These are phyloP conservation scores for Hyles lineata DNA, from an alignment of 2,888 invertebrate genomes.

Conservation along the genomic window DNA sequence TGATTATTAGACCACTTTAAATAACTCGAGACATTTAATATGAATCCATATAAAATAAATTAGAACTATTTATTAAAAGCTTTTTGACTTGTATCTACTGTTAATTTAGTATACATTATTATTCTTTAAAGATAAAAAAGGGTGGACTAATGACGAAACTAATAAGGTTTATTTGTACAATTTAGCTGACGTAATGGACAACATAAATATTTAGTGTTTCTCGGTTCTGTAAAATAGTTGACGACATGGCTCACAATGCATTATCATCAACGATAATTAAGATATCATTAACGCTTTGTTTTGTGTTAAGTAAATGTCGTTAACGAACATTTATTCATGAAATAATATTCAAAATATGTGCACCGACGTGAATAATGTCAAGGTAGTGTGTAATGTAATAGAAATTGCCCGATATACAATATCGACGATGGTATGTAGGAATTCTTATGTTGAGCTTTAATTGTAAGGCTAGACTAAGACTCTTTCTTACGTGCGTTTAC, in stretches of 20 bases:
- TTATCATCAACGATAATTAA: not conserved
- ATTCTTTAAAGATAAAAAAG: too few species aligned
- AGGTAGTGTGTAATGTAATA: conserved; percentile 29
- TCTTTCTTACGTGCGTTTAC: conserved; percentile 4
- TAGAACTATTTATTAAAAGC: too few species aligned
- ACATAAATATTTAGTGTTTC: too few species aligned
- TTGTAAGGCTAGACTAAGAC: not conserved
- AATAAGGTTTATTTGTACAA: too few species aligned
- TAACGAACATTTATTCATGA: not conserved
- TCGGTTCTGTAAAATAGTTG: not conserved
- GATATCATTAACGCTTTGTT: not conserved
- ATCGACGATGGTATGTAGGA: not conserved
- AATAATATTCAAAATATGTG: not conserved
- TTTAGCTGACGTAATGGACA: too few species aligned
- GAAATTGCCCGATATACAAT: conserved; percentile 14
- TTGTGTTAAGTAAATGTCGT: conserved; percentile 2
- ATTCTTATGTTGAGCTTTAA: conserved; percentile 9
- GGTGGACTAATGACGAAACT: too few species aligned
- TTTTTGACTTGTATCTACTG: too few species aligned
- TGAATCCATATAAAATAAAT: too few species aligned
- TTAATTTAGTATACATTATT: too few species aligned
- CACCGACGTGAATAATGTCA: conserved; percentile 29
- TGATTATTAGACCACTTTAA: too few species aligned
- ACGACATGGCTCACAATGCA: not conserved
- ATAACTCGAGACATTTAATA: too few species aligned